Conservation (phyloP, 1,140 invertebrate genomes). For the Mercenaria mercenaria region DNA sequence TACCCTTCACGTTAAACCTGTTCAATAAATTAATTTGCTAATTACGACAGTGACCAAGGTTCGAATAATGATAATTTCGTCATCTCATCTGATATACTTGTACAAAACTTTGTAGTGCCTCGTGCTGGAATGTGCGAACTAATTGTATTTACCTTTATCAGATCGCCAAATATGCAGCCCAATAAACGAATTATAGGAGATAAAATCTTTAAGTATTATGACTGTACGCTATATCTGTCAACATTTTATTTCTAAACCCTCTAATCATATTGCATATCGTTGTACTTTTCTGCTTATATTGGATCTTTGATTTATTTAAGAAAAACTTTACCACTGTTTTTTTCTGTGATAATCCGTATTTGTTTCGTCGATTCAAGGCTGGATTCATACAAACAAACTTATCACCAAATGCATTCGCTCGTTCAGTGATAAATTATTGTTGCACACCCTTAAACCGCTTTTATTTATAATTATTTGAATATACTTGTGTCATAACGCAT, state of each 20-base stretch:
- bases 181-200: conserved; percentile 22
- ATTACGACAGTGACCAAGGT: conserved; percentile 10
- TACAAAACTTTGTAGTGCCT: not conserved
- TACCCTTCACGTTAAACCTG: not conserved
- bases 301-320: not conserved
- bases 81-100: conserved; percentile 18
- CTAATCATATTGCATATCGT: not conserved
- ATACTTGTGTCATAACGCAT: not conserved
- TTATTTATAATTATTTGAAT: not conserved
- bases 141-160: conserved; percentile 23
- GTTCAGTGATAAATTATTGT: not conserved
- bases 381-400: too few relatives aligned
- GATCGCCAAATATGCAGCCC: conserved; percentile 46
- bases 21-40: not conserved
- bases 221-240: not conserved
- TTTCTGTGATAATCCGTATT: not conserved
- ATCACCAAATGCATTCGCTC: too few relatives aligned
- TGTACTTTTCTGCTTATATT: not conserved
- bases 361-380: too few relatives aligned
- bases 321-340: not conserved
- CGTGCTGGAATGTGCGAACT: conserved; percentile 30
- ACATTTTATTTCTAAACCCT: not conserved
- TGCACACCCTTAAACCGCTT: not conserved
- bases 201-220: conserved; percentile 18
- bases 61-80: not conserved